Base-by-base conservation (phyloP, 2,113 vertebrate genomes). In the Sialia sialis region DNA sequence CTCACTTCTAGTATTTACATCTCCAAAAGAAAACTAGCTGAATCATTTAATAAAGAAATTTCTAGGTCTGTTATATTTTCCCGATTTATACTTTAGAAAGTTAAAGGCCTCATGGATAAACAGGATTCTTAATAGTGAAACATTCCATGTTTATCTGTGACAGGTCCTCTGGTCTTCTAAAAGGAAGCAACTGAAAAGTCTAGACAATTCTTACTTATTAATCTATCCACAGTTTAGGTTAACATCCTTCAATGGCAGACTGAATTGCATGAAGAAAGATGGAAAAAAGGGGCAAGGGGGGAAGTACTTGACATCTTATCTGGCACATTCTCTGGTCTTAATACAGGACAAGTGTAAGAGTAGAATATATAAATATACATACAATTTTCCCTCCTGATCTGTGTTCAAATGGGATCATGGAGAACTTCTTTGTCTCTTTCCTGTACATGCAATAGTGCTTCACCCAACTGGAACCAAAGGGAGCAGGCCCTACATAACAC, bases 381-480 rank as follows among this genome's bases (percentile, higher is more conserved):
- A 99, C 99, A 92, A 97, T 95, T 97, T 99, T 99, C 26, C 99
- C 99, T 82, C 99, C 99, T 54, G 99, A 99, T 98, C 98, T 98
- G 97, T 99, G 99, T 88, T 99, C 99, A 90, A 99, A 99, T 1
- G 99, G 99, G 92, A 99, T 97, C 98, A 99, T 99, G 93, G 98
- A 98, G 84, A 99, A 98, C 63, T 98, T 98, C 96, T 99, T 99
- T 92, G 99, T 98, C n/a, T 99, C 98, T 85, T 99, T 99, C 78
- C 98, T 98, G 60, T 99, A 99, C 7, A 98, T 99, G 96, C 98
- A 99, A 95, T 99, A 99, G 92, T 99, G 99, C 94, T 99, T 99
- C 74, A 99, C 99, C 99, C 99, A 99, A 38, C 98, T 99, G 93
- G 99, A 99, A 80, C 99, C 99, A 89, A 99, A 99, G 3, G 99